Percentiles rank a stretch among this genome's conserved stretches.
Evolutionary conservation across 2,888 invertebrate genomes (phyloP).

Genomic region (Agonopterix arenella): DNA sequence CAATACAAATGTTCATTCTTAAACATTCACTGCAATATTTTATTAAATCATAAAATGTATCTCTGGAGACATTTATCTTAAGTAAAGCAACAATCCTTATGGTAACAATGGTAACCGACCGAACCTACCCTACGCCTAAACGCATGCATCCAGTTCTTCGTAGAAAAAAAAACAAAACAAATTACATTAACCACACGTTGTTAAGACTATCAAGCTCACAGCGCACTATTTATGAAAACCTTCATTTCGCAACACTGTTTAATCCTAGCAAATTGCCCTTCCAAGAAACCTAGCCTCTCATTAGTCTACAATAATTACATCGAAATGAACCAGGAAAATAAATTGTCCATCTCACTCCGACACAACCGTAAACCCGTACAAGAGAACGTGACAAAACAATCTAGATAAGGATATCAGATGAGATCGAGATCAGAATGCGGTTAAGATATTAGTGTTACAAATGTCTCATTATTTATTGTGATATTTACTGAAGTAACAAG

Average conservation of each 20-base stretch:
- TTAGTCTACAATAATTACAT: slow-evolving; percentile 55
- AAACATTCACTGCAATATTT: too few relatives aligned
- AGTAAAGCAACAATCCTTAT: too few relatives aligned
- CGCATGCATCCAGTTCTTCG: too few relatives aligned
- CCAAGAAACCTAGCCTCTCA: slow-evolving; percentile 42
- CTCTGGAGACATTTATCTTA: too few relatives aligned
- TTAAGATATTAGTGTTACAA: slow-evolving; percentile 55
- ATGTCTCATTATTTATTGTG: slow-evolving; percentile 56
- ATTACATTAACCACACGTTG: too few relatives aligned
- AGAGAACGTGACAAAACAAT: slow-evolving; percentile 52
- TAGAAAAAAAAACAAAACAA: too few relatives aligned
- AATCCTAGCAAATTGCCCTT: slow-evolving; percentile 41
- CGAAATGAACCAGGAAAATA: slow-evolving; percentile 40
- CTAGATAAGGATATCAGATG: slow-evolving; percentile 56
- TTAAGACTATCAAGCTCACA: too few relatives aligned
- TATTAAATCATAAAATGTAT: too few relatives aligned
- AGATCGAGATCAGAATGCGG: slow-evolving; percentile 51
- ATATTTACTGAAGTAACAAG: slow-evolving; percentile 35
- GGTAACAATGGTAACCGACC: too few relatives aligned
- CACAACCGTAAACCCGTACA: slow-evolving; percentile 20
- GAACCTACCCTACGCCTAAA: too few relatives aligned
- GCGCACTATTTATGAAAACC: too few relatives aligned
- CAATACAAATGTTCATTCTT: too few relatives aligned
- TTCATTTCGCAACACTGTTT: slow-evolving; percentile 23
- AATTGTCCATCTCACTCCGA: slow-evolving; percentile 32